Conservation (phyloP, 2,888 invertebrate species). For the Zygogramma bicolorata region DNA sequence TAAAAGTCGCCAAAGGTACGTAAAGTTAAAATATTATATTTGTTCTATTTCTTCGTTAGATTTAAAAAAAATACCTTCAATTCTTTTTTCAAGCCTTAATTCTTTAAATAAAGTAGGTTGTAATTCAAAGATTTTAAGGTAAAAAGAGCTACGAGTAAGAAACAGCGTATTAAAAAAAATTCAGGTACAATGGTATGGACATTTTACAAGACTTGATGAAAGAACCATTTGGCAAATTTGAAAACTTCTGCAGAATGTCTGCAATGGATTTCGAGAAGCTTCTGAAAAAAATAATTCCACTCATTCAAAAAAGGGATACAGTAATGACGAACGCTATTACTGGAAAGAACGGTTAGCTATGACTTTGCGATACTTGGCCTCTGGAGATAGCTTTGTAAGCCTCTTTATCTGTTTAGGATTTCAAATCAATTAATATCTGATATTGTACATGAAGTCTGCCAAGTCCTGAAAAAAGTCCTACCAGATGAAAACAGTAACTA, state of each 20-base stretch:
- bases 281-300: neutral
- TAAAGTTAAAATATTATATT: neutral
- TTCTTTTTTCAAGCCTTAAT: neutral
- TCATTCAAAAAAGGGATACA: constrained; percentile 1
- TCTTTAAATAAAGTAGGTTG: neutral
- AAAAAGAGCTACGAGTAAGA: neutral
- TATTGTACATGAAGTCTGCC: neutral
- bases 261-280: neutral
- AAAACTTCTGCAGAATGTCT: neutral
- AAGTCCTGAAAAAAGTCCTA: neutral
- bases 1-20: neutral
- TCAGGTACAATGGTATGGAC: neutral
- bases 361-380: constrained; percentile 13
- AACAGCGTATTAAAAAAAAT: neutral
- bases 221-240: constrained; percentile 10
- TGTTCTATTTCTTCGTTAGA: neutral
- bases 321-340: neutral
- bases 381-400: constrained; percentile 17
- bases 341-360: neutral
- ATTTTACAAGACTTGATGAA: neutral
- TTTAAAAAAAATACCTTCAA: neutral
- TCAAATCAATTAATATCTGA: constrained; percentile 3
- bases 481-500: neutral
- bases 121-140: neutral
- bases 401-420: constrained; percentile 16